Percentiles rank a stretch among this genome's conserved stretches.
phyloP scores from a whole-genome alignment of 2,888 invertebrate species.

The Pseudococcus viburni region DNA sequence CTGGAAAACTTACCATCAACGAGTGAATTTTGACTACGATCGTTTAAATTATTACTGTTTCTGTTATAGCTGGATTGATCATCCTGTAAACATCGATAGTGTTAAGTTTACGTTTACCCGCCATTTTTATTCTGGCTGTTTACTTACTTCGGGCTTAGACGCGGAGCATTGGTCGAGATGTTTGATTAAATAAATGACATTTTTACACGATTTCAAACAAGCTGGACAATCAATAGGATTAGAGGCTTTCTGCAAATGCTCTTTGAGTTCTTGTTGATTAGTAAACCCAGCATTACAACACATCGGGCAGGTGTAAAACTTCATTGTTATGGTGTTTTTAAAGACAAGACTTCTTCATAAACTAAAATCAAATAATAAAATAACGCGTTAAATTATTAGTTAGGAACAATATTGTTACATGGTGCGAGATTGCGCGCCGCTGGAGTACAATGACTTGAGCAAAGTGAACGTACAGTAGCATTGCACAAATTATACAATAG shows the following conservation, averaged over 20 bases:
- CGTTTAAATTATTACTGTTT: slow-evolving; percentile 37
- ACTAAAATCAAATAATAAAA: slow-evolving; percentile 23
- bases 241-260: slow-evolving; percentile 59
- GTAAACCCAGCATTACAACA: slow-evolving; percentile 64
- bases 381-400: background rate
- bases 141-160: slow-evolving; percentile 26
- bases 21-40: slow-evolving; percentile 12
- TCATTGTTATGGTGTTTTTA: slow-evolving; percentile 46
- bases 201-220: slow-evolving; percentile 57
- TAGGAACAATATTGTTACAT: slow-evolving; percentile 8
- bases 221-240: slow-evolving; percentile 56
- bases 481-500: background rate
- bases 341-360: slow-evolving; percentile 35
- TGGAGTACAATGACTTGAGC: slow-evolving; percentile 12
- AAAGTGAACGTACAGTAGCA: background rate
- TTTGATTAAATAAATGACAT: slow-evolving; percentile 61
- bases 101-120: slow-evolving; percentile 16
- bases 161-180: slow-evolving; percentile 63
- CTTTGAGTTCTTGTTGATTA: slow-evolving; percentile 64
- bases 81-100: slow-evolving; percentile 7
- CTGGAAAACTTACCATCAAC: slow-evolving; percentile 15
- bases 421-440: slow-evolving; percentile 21
- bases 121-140: background rate
- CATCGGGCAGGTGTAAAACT: slow-evolving; percentile 60
- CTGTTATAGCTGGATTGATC: slow-evolving; percentile 28